Evolutionary conservation across 2,113 vertebrate genomes (phyloP).

Genomic region (Rousettus leschenaultii): DNA sequence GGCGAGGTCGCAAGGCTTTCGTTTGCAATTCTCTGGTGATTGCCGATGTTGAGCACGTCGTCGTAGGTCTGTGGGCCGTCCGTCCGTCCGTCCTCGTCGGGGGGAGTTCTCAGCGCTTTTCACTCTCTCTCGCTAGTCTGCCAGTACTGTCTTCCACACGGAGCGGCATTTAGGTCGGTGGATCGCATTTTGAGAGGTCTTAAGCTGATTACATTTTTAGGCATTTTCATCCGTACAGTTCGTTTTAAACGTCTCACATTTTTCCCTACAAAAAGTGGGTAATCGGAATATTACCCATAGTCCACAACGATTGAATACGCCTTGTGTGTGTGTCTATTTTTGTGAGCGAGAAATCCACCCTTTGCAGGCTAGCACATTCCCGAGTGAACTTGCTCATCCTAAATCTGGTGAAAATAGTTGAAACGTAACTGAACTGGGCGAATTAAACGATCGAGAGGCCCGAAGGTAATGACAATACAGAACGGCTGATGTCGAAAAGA

Average conservation of each 20-base stretch:
- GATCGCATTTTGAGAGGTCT: not conserved
- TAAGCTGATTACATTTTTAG: not conserved
- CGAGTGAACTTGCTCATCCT: not conserved
- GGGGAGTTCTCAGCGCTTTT: too few species aligned
- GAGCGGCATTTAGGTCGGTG: too few species aligned
- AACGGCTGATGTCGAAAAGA: not conserved
- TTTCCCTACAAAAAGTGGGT: not conserved
- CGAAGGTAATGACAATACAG: not conserved
- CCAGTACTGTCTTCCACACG: not conserved
- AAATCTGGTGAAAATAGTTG: not conserved
- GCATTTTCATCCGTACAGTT: not conserved
- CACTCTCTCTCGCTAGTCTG: accelerated
- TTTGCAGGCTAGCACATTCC: not conserved
- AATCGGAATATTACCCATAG: not conserved
- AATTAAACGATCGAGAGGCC: not conserved
- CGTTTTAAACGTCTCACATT: not conserved
- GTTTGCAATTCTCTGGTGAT: too few species aligned
- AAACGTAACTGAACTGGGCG: not conserved
- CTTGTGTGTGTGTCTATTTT: accelerated
- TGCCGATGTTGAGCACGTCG: too few species aligned
- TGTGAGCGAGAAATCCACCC: not conserved
- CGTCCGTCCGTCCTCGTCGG: too few species aligned
- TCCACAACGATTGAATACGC: accelerated
- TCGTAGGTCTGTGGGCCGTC: too few species aligned
- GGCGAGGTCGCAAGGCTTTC: too few species aligned